Base-by-base conservation (phyloP, 2,888 invertebrate species). In the Clanis bilineata region DNA sequence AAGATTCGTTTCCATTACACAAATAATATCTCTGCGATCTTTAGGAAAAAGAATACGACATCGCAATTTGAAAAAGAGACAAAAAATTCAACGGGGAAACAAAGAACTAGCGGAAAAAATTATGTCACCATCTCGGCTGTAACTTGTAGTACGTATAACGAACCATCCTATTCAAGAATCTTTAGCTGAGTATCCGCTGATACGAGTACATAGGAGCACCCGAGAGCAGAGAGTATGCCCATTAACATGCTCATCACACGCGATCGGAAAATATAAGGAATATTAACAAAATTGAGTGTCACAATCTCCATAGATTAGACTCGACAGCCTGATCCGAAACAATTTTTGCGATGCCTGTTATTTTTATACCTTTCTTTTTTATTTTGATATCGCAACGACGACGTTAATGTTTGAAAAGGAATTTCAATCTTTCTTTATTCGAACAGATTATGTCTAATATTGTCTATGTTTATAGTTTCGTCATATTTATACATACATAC, bases 1-100 rank as follows among this genome's bases (percentile, higher is more conserved):
- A 51, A 51, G 51, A 32, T 32, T 51, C 51, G 9, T 51, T 51
- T 51, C 32, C 51, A 51, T 51, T 51, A 51, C 51, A 51, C 51
- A 51, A 51, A 51, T 51, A 51, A 51, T 51, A 51, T 51, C 12
- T 51, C 51, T 32, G 28, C 28, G 51, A 15, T 51, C 51, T 32
- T 47, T 32, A 10, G 51, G 32, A 51, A 51, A 51, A 51, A 51
- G 51, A 51, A 51, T 51, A 51, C 32, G 51, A 28, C 28, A 51
- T 18, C 32, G 51, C 32, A 18, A 28, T 51, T 51, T 51, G 15
- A 28, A 51, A 51, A 51, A 51, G 51, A 18, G 32, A 32, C 51
- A 18, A 51, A 51, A 51, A 51, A 51, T 18, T 32, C 51, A 32
- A 21, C 51, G 28, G 28, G 18, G 28, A 41, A 18, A 51, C 51